Evolutionary conservation across 2,888 invertebrate genomes (phyloP).

Genomic region (Synergus laeviventris): DNA sequence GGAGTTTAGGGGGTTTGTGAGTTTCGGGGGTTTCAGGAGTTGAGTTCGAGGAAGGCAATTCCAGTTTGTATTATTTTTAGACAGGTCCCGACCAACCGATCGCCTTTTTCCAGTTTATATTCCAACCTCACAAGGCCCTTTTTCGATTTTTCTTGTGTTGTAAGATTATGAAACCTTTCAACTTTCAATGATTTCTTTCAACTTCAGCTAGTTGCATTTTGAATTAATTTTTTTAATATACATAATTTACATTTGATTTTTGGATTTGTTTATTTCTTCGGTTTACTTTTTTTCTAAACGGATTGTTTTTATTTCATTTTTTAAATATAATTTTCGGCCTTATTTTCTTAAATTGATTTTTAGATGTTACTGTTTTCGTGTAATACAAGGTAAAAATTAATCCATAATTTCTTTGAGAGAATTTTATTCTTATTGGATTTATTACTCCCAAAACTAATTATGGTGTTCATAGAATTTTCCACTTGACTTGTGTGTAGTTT

Average conservation of each 20-base stretch:
- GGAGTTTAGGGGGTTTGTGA: slow-evolving; percentile 1
- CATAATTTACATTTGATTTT: neutral
- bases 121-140: slow-evolving; percentile 29
- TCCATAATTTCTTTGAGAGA: neutral
- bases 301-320: neutral
- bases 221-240: neutral
- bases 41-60: slow-evolving; percentile 1
- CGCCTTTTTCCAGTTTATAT: slow-evolving; percentile 30
- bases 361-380: neutral
- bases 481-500: neutral
- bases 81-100: slow-evolving; percentile 19
- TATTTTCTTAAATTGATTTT: neutral
- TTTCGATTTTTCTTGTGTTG: slow-evolving; percentile 29
- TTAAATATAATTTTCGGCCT: no score
- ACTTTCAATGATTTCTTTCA: neutral
- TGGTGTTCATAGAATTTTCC: neutral
- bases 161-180: slow-evolving; percentile 36
- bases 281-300: neutral
- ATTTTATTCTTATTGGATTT: neutral
- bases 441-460: neutral
- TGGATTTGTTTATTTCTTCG: neutral
- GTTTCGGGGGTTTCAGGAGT: neutral
- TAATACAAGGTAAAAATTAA: neutral
- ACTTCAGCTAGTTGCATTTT: neutral
- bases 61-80: slow-evolving; percentile 38